Evolutionary conservation across 2,113 vertebrate species (phyloP).

Genomic region (Platichthys flesus): DNA sequence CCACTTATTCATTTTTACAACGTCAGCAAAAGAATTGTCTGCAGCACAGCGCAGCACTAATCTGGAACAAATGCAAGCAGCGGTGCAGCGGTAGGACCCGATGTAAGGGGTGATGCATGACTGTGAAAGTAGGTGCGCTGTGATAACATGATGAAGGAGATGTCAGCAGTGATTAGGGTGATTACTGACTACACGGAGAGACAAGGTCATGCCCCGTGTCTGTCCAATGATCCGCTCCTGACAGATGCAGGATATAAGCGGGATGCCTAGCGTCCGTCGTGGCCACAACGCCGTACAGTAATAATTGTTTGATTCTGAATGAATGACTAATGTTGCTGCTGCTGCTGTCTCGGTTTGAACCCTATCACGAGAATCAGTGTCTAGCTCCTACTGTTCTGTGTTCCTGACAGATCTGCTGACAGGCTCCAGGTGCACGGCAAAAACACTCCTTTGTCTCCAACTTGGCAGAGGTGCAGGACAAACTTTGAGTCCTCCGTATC

Average conservation of each 20-base stretch:
- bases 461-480: constrained; percentile 53
- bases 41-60: constrained; percentile 31
- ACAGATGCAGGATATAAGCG: constrained; percentile 26
- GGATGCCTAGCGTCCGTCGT: constrained; percentile 17
- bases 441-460: constrained; percentile 56
- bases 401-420: constrained; percentile 62
- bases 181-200: constrained; percentile 34
- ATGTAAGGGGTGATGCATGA: constrained; percentile 20
- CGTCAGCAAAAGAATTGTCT: constrained; percentile 16
- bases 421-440: constrained; percentile 35
- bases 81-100: background rate
- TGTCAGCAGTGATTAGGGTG: constrained; percentile 36
- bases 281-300: background rate
- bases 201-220: constrained; percentile 24
- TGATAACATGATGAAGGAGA: constrained; percentile 34
- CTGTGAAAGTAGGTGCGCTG: constrained; percentile 9
- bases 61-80: constrained; percentile 12
- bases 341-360: constrained; percentile 27
- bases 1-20: constrained; percentile 40
- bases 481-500: constrained; percentile 54
- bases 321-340: constrained; percentile 1
- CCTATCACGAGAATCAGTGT: constrained; percentile 6
- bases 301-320: constrained; percentile 30
- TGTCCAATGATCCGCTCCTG: constrained; percentile 11
- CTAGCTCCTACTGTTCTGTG: constrained; percentile 16